A percentile compares a stretch with the other conserved stretches of the same genome.
Evolutionary conservation across 2,888 invertebrate genomes (phyloP).

Genomic region (Herminia tarsipennalis): DNA sequence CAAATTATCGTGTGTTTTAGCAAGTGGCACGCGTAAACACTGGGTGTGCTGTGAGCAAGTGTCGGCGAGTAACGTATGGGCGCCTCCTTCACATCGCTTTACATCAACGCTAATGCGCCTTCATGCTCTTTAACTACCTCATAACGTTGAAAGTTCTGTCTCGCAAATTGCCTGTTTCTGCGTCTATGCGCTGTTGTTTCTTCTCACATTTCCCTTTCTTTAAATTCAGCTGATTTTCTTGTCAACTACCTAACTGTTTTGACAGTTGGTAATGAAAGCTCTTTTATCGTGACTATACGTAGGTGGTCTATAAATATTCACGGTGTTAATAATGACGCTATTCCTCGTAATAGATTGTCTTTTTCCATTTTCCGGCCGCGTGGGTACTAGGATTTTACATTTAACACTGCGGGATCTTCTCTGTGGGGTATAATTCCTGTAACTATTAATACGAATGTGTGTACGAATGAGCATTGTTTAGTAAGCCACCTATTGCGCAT

Average conservation of each 20-base stretch:
- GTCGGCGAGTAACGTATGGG: conserved; percentile 13
- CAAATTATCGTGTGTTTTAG: conserved; percentile 18
- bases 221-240: neutral
- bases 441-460: neutral
- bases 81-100: conserved; percentile 28
- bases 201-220: neutral
- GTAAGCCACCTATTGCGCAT: too few species aligned
- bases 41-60: conserved; percentile 16
- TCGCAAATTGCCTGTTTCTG: conserved; percentile 27
- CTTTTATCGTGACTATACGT: neutral
- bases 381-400: conserved; percentile 1
- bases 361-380: neutral
- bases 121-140: conserved; percentile 33
- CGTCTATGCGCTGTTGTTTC: conserved; percentile 1
- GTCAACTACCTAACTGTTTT: neutral
- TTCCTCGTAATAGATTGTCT: neutral
- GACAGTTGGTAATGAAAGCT: neutral
- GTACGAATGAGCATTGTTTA: too few species aligned
- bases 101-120: conserved; percentile 33
- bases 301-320: conserved; percentile 1
- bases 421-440: too few species aligned
- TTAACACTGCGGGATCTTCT: neutral
- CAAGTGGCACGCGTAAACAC: conserved; percentile 26
- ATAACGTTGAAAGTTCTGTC: conserved; percentile 35
- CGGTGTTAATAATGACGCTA: neutral